Evolutionary conservation across 1,140 invertebrate genomes (phyloP), one percentile per base, ranked within the genome.

Genomic region (Brachionus calyciflorus): DNA sequence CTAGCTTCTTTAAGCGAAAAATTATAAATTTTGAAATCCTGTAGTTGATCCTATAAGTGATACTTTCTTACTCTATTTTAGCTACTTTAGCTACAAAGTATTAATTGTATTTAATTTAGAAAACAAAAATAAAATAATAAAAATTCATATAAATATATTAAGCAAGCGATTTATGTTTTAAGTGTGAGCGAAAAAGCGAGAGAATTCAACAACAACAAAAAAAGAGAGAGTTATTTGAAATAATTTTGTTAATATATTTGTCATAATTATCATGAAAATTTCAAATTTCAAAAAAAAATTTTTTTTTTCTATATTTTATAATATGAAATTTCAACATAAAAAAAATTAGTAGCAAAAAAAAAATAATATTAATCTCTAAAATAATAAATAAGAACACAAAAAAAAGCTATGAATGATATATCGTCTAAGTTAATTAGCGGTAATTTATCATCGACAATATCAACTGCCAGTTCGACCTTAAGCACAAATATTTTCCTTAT

Each of bases 221-320:
- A 28, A 33, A 57, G 26, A 33, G 55, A 37, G 55, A 60, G 55
- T 33, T 28, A 17, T 60, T 60, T 60, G 33, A 6, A 9, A 60
- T 60, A 37, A 37, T 60, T 37, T 60, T 60, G n/a, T 33, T 60
- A 19, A 28, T 60, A 33, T 60, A 33, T 60, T 60, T 60, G 55
- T 60, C 55, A 60, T 60, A 60, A 60, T 60, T 60, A 60, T 60
- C 26, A 60, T 60, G 55, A 60, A 60, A 60, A 60, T 60, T 60
- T 60, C 55, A 53, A 53, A 53, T 53, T 53, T 49, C 48, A 55
- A 55, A 55, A n/a, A n/a, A n/a, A n/a, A n/a, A n/a, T 55, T 55
- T 55, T 51, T 60, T 60, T 37, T 33, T 37, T 60, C 37, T 60
- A 60, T 60, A 33, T 60, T 60, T 37, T 37, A 7, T 46, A 14